These are phyloP conservation scores for Poecilia latipinna DNA, from an alignment of 2,113 vertebrate species.

Conservation along the genomic window DNA sequence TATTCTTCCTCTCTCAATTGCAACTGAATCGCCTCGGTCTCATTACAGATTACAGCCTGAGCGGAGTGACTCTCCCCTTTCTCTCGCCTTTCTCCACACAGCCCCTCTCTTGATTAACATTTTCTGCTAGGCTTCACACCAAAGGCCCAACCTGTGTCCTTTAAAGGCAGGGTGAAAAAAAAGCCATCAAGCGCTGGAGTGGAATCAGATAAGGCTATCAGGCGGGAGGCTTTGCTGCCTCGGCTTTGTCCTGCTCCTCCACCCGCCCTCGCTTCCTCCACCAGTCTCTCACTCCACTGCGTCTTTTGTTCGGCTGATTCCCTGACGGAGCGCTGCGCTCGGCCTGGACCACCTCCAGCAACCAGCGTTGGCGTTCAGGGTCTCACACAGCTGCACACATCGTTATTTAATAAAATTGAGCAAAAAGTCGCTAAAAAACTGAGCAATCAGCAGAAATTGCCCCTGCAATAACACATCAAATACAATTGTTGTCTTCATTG, in stretches of 20 bases:
- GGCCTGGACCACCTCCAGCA: slow-evolving; percentile 53
- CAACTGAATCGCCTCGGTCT: slow-evolving; percentile 75
- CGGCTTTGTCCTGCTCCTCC: slow-evolving; percentile 90
- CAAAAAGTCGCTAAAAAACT: background rate
- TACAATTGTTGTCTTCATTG: no score
- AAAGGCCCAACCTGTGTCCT: slow-evolving; percentile 85
- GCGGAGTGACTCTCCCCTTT: slow-evolving; percentile 72
- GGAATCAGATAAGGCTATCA: slow-evolving; percentile 92
- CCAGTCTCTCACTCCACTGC: slow-evolving; percentile 95
- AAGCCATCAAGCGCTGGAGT: slow-evolving; percentile 78
- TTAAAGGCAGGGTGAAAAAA: slow-evolving; percentile 71
- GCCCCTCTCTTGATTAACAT: slow-evolving; percentile 83
- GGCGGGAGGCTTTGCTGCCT: slow-evolving; percentile 84
- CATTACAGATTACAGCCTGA: slow-evolving; percentile 75
- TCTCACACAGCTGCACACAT: slow-evolving; percentile 5
- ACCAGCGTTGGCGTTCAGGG: slow-evolving; percentile 18
- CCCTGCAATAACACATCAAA: no score
- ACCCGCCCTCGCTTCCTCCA: slow-evolving; percentile 83
- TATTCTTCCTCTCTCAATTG: slow-evolving; percentile 75
- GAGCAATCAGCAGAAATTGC: no score
- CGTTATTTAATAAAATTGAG: background rate
- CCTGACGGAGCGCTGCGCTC: slow-evolving; percentile 78
- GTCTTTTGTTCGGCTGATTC: slow-evolving; percentile 93
- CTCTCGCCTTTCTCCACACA: slow-evolving; percentile 66
- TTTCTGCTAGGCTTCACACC: slow-evolving; percentile 84